These are phyloP conservation scores for Odontocolon sp. DNA, from an alignment of 2,888 invertebrate species.

Conservation along the genomic window DNA sequence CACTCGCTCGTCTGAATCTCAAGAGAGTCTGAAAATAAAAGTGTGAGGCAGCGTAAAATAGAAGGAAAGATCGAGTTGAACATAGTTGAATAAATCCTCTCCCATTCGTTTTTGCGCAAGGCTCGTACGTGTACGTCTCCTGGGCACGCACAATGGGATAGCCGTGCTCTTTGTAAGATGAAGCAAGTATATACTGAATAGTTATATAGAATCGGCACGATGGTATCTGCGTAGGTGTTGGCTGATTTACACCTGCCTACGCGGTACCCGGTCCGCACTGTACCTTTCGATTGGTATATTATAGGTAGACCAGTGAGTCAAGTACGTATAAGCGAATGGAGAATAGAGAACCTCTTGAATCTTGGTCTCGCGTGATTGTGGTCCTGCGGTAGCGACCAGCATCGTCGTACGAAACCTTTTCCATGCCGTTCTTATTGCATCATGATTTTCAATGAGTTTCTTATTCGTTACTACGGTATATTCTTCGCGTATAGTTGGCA, in stretches of 20 bases:
- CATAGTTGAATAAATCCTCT: background rate
- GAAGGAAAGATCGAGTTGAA: background rate
- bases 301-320: slow-evolving; percentile 32
- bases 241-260: slow-evolving; percentile 64
- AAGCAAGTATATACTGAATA: slow-evolving; percentile 8
- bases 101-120: slow-evolving; percentile 30
- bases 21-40: background rate
- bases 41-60: background rate
- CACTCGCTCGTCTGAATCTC: background rate
- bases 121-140: slow-evolving; percentile 32
- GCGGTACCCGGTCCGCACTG: slow-evolving; percentile 25
- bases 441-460: slow-evolving; percentile 54
- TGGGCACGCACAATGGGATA: slow-evolving; percentile 59
- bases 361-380: slow-evolving; percentile 45
- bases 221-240: slow-evolving; percentile 57
- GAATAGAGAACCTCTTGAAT: slow-evolving; percentile 41
- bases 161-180: slow-evolving; percentile 60
- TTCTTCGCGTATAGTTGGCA: slow-evolving; percentile 15
- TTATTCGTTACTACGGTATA: background rate
- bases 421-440: slow-evolving; percentile 45
- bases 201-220: slow-evolving; percentile 40
- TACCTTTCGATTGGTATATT: slow-evolving; percentile 5
- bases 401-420: slow-evolving; percentile 54
- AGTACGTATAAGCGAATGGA: slow-evolving; percentile 14
- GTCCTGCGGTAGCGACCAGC: slow-evolving; percentile 36